Evolutionary conservation across 2,113 vertebrate genomes (phyloP).

Genomic region (Pangasianodon gigas): DNA sequence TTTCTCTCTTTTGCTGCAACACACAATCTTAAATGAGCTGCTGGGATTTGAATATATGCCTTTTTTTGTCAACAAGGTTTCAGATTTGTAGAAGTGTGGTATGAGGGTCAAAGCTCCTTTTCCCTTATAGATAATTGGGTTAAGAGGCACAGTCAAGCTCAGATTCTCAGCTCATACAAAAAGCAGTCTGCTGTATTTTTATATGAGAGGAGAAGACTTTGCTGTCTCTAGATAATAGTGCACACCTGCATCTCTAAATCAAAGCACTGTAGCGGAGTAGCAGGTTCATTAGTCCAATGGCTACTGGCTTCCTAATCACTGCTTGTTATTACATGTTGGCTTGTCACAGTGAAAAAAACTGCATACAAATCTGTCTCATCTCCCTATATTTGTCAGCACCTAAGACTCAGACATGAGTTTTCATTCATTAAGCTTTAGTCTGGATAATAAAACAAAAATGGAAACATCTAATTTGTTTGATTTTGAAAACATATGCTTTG

Average conservation of each 20-base stretch:
- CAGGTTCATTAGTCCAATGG: constrained; percentile 58
- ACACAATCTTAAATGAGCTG: constrained; percentile 31
- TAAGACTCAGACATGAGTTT: neutral
- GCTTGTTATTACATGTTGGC: neutral
- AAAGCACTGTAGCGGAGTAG: constrained; percentile 50
- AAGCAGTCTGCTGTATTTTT: neutral
- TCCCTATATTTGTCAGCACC: neutral
- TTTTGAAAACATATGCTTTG: neutral
- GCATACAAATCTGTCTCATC: neutral
- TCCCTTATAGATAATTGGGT: neutral
- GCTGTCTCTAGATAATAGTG: neutral
- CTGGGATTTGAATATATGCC: constrained; percentile 8
- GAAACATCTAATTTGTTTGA: neutral
- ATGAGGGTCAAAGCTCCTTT: neutral
- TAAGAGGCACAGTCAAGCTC: neutral
- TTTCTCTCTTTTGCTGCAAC: neutral
- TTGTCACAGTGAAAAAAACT: neutral
- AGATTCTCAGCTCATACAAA: neutral
- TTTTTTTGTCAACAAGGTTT: constrained; percentile 1
- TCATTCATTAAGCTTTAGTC: neutral
- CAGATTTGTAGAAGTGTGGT: neutral
- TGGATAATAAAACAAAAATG: neutral
- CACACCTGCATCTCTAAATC: constrained; percentile 44
- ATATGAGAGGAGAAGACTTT: neutral
- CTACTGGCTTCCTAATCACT: neutral